Percentiles rank a stretch among this genome's conserved stretches.
Conservation (phyloP, 2,113 vertebrate species). For the Cheirogaleus medius region DNA sequence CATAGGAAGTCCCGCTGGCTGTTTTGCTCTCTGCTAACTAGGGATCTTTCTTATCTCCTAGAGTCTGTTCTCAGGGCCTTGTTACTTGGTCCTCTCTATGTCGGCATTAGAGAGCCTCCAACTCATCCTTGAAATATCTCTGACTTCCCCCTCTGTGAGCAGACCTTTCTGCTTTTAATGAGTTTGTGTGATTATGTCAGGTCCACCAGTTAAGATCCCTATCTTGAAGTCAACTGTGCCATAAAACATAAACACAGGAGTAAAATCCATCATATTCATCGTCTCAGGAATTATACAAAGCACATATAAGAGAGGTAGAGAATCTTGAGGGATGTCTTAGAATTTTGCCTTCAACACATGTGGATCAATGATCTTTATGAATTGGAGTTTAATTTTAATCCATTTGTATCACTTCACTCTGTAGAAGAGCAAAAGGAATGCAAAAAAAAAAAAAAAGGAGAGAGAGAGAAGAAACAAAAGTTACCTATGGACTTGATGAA, state of each 20-base stretch:
- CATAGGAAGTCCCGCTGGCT: background rate
- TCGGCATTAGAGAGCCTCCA: background rate
- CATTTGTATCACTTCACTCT: background rate
- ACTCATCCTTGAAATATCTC: background rate
- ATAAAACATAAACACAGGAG: background rate
- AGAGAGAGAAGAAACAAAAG: background rate
- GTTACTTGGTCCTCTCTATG: too few relatives aligned
- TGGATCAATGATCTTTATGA: background rate
- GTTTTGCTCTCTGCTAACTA: background rate
- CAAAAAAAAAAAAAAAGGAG: too few relatives aligned
- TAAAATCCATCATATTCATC: background rate
- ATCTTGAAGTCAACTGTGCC: background rate
- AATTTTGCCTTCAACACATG: background rate
- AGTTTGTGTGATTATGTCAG: background rate
- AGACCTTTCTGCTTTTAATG: background rate
- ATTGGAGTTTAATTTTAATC: background rate
- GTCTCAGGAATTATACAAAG: background rate
- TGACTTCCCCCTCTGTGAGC: background rate
- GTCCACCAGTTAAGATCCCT: rapidly evolving
- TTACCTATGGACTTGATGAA: background rate
- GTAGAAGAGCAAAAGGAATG: background rate
- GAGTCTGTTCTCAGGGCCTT: background rate
- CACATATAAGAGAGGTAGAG: background rate
- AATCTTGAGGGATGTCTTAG: background rate
- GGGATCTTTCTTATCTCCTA: background rate